A percentile compares a stretch with the other conserved stretches of the same genome.
Evolutionary conservation across 2,888 invertebrate genomes (phyloP).

Genomic region (Troides aeacus): DNA sequence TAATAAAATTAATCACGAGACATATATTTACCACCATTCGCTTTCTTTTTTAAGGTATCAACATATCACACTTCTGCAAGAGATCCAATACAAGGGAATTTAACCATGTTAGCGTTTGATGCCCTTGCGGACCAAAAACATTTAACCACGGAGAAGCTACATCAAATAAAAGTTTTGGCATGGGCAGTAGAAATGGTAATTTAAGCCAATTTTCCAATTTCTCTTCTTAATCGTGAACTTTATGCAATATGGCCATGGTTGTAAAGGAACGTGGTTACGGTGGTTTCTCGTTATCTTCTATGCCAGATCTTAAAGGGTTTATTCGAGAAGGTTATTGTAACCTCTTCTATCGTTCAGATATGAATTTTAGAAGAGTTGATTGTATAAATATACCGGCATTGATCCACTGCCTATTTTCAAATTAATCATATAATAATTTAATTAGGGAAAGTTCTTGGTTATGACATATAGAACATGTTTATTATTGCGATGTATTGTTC

Average conservation of each 20-base stretch:
- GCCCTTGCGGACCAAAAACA: neutral
- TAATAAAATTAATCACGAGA: neutral
- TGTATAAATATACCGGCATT: too few relatives aligned
- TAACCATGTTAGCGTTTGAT: conserved; percentile 13
- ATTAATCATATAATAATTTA: too few relatives aligned
- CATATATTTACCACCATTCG: neutral
- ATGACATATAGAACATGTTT: too few relatives aligned
- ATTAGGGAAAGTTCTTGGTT: too few relatives aligned
- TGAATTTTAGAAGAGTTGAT: too few relatives aligned
- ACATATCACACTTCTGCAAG: conserved; percentile 14
- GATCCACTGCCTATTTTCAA: too few relatives aligned
- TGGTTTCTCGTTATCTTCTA: neutral
- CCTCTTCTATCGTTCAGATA: too few relatives aligned
- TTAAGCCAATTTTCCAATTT: neutral
- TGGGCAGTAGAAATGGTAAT: conserved; percentile 23
- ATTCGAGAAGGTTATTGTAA: too few relatives aligned
- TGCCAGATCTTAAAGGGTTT: neutral
- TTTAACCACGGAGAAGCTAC: conserved; percentile 10
- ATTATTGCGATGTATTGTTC: too few relatives aligned
- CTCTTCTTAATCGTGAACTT: neutral
- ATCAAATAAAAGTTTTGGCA: conserved; percentile 18
- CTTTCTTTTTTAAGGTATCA: conserved; percentile 9
- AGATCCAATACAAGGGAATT: conserved; percentile 15
- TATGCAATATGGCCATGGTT: neutral
- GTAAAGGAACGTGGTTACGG: neutral